phyloP scores from a whole-genome alignment of 1,140 invertebrate genomes.

The Drosophila melanogaster region DNA sequence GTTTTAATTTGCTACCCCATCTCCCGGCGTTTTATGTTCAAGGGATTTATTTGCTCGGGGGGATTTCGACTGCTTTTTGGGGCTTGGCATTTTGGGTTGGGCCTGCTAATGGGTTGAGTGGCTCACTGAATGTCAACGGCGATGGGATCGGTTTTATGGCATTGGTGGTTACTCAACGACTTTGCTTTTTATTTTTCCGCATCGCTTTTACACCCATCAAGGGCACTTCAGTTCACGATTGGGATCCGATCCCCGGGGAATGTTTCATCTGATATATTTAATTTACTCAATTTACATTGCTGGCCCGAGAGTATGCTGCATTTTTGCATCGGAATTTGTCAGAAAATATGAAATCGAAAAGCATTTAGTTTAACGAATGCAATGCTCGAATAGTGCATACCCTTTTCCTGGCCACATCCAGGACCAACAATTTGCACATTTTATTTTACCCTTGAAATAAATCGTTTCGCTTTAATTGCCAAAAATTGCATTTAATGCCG shows the following conservation, averaged over 20 bases:
- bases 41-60: conserved; percentile 32
- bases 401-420: not conserved
- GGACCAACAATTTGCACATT: no score
- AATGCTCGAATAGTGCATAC: not conserved
- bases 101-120: conserved; percentile 28
- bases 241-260: not conserved
- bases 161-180: not conserved
- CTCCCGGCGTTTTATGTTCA: not conserved
- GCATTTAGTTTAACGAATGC: no score
- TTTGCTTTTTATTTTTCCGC: not conserved
- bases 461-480: not conserved
- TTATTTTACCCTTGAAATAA: no score
- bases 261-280: not conserved
- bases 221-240: not conserved
- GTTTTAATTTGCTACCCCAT: conserved; percentile 54
- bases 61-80: conserved; percentile 19
- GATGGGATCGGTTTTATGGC: conserved; percentile 8
- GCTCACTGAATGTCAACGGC: conserved; percentile 19
- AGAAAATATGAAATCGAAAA: not conserved
- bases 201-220: conserved; percentile 11
- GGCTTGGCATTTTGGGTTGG: conserved; percentile 13
- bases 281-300: not conserved
- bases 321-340: conserved; percentile 11
- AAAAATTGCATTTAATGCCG: no score
- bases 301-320: conserved; percentile 37